phyloP scores from a whole-genome alignment of 1,140 invertebrate species.

The Theocolax elegans region DNA sequence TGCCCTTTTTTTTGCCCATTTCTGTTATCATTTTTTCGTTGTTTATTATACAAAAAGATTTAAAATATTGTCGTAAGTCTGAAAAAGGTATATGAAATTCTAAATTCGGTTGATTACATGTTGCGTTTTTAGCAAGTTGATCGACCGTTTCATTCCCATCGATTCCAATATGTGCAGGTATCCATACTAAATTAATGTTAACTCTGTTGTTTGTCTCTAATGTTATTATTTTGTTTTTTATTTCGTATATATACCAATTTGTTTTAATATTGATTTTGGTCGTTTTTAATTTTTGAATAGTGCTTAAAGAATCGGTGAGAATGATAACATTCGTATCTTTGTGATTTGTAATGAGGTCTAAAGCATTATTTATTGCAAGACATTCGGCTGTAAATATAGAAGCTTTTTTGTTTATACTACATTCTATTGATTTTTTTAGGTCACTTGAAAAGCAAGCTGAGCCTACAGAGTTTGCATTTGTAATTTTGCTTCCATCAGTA shows the following conservation, averaged over 20 bases:
- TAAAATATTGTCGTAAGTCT: too few relatives aligned
- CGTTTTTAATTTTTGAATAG: not conserved
- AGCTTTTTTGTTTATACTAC: not conserved
- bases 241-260: not conserved
- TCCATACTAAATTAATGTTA: constrained; percentile 1
- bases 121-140: not conserved
- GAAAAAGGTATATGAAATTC: too few relatives aligned
- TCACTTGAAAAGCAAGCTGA: not conserved
- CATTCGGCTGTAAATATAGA: not conserved
- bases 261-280: not conserved
- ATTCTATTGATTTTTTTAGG: not conserved
- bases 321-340: not conserved
- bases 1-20: too few relatives aligned
- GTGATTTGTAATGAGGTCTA: not conserved
- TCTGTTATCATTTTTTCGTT: too few relatives aligned
- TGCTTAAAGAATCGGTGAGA: too few relatives aligned
- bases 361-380: not conserved
- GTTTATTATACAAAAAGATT: too few relatives aligned
- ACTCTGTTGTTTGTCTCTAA: too few relatives aligned
- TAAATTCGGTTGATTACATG: too few relatives aligned
- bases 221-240: not conserved
- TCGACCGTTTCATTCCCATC: not conserved
- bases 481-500: not conserved
- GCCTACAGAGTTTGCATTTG: not conserved
- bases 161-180: not conserved